Evolutionary conservation across 2,888 invertebrate genomes (phyloP).

Genomic region (Cryptus viduatorius): DNA sequence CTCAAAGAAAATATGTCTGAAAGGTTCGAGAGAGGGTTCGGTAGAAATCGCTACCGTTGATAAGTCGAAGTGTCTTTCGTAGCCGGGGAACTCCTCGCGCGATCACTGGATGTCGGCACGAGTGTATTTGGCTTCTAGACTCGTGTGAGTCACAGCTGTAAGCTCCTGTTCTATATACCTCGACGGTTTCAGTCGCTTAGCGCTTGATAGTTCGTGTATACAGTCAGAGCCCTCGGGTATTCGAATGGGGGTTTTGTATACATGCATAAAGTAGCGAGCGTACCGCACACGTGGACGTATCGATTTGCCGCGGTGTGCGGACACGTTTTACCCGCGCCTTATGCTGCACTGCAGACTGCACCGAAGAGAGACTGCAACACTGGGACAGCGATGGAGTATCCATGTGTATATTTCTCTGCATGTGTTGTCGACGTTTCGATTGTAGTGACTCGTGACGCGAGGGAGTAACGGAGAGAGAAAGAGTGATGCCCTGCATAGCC

Average conservation of each 20-base stretch:
- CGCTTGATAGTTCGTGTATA: constrained; percentile 3
- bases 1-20: no score
- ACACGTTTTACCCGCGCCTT: constrained; percentile 47
- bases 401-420: constrained; percentile 22
- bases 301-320: constrained; percentile 52
- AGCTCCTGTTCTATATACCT: constrained; percentile 13
- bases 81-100: constrained; percentile 4
- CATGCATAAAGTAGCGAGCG: constrained; percentile 28
- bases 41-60: not conserved
- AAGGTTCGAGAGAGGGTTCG: not conserved
- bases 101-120: constrained; percentile 11
- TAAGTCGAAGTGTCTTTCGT: not conserved
- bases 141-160: constrained; percentile 23
- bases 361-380: constrained; percentile 53
- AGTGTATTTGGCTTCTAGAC: constrained; percentile 13
- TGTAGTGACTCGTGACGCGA: constrained; percentile 23
- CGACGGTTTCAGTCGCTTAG: not conserved
- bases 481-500: constrained; percentile 18
- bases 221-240: constrained; percentile 1
- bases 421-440: constrained; percentile 15
- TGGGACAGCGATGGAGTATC: constrained; percentile 1
- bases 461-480: not conserved
- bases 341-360: constrained; percentile 61
- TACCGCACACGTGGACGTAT: constrained; percentile 61
- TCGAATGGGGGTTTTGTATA: constrained; percentile 10